These are phyloP conservation scores for Sylvicola cinctus DNA, from an alignment of 2,888 invertebrate genomes.

Conservation along the genomic window DNA sequence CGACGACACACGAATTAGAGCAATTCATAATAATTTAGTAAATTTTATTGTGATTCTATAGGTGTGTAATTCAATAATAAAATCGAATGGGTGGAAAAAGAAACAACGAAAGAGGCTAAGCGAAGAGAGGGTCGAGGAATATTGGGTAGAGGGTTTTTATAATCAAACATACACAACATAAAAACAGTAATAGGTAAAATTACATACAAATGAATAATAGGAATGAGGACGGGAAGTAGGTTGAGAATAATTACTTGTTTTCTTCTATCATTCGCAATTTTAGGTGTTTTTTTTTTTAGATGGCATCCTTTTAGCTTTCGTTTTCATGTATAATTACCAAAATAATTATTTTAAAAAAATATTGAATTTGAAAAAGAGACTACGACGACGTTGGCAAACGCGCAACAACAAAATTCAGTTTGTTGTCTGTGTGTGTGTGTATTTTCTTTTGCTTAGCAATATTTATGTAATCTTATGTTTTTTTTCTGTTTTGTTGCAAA, in stretches of 20 bases:
- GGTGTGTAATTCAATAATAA: too few species aligned
- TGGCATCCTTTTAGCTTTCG: not conserved
- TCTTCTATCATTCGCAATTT: constrained; percentile 4
- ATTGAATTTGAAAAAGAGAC: too few species aligned
- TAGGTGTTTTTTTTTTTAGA: not conserved
- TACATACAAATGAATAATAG: constrained; percentile 2
- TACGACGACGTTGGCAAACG: too few species aligned
- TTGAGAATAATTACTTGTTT: constrained; percentile 4
- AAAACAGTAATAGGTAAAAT: constrained; percentile 1
- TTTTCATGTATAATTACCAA: not conserved
- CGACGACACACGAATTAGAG: too few species aligned
- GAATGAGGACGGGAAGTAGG: constrained; percentile 5
- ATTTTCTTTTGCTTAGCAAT: not conserved
- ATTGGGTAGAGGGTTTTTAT: too few species aligned
- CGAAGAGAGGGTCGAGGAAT: too few species aligned
- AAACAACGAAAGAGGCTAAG: too few species aligned
- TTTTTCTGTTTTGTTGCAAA: not conserved
- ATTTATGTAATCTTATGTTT: not conserved
- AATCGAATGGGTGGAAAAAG: too few species aligned
- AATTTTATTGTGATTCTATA: too few species aligned
- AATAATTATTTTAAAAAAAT: too few species aligned
- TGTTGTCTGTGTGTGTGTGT: constrained; percentile 1
- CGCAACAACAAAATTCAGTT: not conserved
- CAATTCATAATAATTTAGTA: too few species aligned
- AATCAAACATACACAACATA: too few species aligned